Conservation (phyloP, 2,113 vertebrate species). For the Equus quagga region DNA sequence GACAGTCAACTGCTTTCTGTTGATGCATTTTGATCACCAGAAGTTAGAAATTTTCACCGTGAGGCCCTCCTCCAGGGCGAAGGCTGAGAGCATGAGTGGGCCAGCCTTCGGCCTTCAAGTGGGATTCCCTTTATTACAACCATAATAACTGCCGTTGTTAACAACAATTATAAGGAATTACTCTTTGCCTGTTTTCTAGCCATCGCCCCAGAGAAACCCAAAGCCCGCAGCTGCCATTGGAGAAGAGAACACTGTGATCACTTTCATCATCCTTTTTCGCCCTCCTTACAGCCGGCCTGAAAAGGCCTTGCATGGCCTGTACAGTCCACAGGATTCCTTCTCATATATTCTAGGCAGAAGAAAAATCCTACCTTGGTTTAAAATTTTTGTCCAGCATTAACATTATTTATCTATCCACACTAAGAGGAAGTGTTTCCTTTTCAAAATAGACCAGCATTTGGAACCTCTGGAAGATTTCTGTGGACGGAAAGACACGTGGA, state of each 20-base stretch:
- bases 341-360: not conserved
- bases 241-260: not conserved
- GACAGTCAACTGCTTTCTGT: not conserved
- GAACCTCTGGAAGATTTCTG: not conserved
- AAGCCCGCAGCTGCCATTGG: not conserved
- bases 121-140: not conserved
- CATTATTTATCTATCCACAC: not conserved
- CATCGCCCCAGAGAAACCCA: not conserved
- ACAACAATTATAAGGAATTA: not conserved
- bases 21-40: not conserved
- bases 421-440: not conserved
- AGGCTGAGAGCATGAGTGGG: no score
- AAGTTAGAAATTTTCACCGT: not conserved
- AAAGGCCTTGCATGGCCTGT: not conserved
- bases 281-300: not conserved
- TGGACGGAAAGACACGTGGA: not conserved
- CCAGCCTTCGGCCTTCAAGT: not conserved
- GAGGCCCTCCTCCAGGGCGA: not conserved
- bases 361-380: not conserved
- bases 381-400: not conserved
- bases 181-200: not conserved
- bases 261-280: not conserved
- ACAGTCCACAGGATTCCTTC: not conserved
- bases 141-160: not conserved
- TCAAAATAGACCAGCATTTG: not conserved